A percentile compares a stretch with the other conserved stretches of the same genome.
These are phyloP conservation scores for Lethocerus indicus DNA, from an alignment of 1,140 invertebrate species.

Conservation along the genomic window DNA sequence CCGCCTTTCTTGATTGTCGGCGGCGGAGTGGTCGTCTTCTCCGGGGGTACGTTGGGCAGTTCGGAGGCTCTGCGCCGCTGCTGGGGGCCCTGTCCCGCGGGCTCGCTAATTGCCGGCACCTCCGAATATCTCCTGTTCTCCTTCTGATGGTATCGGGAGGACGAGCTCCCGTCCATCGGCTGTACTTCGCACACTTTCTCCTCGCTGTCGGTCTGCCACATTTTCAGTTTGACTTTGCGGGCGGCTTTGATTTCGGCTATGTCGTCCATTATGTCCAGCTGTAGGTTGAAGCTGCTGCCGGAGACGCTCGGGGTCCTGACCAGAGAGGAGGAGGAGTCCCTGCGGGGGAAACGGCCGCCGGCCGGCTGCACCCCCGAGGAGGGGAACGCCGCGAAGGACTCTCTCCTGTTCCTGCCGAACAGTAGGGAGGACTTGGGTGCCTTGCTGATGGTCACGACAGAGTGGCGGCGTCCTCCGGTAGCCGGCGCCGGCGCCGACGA, in stretches of 20 bases:
- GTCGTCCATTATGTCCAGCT: constrained; percentile 73
- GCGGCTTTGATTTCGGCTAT: constrained; percentile 49
- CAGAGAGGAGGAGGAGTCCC: constrained; percentile 16
- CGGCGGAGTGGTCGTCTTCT: not conserved
- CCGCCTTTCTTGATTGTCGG: constrained; percentile 22
- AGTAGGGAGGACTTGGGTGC: constrained; percentile 41
- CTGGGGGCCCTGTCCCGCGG: constrained; percentile 3
- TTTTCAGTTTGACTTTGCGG: constrained; percentile 59
- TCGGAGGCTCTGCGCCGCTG: constrained; percentile 17
- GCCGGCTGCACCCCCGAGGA: constrained; percentile 11
- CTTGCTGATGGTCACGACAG: constrained; percentile 65
- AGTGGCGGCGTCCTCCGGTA: constrained; percentile 56
- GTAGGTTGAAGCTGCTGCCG: constrained; percentile 61
- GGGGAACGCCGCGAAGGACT: constrained; percentile 60
- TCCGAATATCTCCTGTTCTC: constrained; percentile 17
- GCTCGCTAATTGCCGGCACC: constrained; percentile 11
- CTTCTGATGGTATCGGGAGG: constrained; percentile 15
- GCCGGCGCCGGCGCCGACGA: constrained; percentile 48
- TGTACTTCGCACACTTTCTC: constrained; percentile 67
- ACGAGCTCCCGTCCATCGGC: constrained; percentile 41
- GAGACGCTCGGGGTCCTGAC: constrained; percentile 42
- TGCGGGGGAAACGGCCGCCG: constrained; percentile 10
- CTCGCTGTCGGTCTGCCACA: constrained; percentile 56
- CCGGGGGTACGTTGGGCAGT: constrained; percentile 10
- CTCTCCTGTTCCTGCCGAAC: constrained; percentile 54